Percentiles rank a stretch among this genome's conserved stretches.
Evolutionary conservation across 92 coral and sea anemone genomes (phyloP).

Genomic region (Porites rus): DNA sequence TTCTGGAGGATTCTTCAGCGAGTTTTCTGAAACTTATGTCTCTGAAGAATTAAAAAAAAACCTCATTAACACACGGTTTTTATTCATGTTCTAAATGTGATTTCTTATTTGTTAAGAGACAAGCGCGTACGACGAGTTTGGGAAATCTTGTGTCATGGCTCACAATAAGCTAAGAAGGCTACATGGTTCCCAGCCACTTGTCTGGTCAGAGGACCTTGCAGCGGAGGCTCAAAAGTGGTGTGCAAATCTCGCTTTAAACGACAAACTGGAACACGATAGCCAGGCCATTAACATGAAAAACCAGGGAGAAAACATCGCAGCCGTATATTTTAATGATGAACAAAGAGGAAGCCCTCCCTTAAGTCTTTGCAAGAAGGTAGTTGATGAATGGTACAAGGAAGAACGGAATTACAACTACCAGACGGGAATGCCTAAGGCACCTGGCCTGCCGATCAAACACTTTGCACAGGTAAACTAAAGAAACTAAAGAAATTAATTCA

Average conservation of each 20-base stretch:
- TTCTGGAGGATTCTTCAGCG: no score
- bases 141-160: constrained; percentile 69
- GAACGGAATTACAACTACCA: constrained; percentile 70
- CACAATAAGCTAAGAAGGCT: constrained; percentile 77
- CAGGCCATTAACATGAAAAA: constrained; percentile 51
- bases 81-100: no score
- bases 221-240: constrained; percentile 82
- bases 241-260: constrained; percentile 68
- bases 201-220: constrained; percentile 85
- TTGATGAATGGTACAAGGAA: constrained; percentile 79
- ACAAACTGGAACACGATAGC: constrained; percentile 72
- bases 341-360: constrained; percentile 27
- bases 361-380: constrained; percentile 53
- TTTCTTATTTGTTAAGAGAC: not conserved
- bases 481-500: no score
- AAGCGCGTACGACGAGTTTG: constrained; percentile 52
- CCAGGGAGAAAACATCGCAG: constrained; percentile 89
- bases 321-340: constrained; percentile 48
- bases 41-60: no score
- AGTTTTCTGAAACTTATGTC: no score
- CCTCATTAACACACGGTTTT: no score
- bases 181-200: constrained; percentile 77
- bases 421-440: constrained; percentile 61
- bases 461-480: constrained; percentile 77
- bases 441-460: constrained; percentile 63